These are phyloP conservation scores for Danio aesculapii DNA, from an alignment of 2,797 vertebrate species.

Conservation along the genomic window DNA sequence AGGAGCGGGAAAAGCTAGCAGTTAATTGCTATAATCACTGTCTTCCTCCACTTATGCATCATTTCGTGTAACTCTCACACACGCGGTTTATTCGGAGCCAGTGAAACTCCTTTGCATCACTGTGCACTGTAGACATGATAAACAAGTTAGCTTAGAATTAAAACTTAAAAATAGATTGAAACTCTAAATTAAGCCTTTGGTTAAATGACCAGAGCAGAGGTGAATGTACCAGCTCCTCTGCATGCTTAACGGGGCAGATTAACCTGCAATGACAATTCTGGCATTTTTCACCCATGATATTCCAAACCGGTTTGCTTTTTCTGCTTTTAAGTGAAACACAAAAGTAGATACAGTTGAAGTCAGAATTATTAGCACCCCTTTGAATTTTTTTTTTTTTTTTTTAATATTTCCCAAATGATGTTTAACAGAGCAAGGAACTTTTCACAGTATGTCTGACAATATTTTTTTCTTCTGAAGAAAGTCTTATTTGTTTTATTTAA, in stretches of 20 bases:
- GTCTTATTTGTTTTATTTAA: too few relatives aligned
- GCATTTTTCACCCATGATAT: too few relatives aligned
- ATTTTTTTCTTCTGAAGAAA: too few relatives aligned
- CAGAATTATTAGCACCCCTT: too few relatives aligned
- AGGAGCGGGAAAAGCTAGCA: constrained; percentile 1
- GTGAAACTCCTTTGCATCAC: constrained; percentile 18
- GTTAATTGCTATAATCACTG: constrained; percentile 49
- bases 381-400: too few relatives aligned
- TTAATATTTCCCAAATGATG: too few relatives aligned
- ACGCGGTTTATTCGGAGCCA: constrained; percentile 22
- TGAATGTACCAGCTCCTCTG: neutral
- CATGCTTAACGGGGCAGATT: neutral
- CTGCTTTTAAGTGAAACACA: too few relatives aligned
- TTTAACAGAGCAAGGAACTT: too few relatives aligned
- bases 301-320: too few relatives aligned
- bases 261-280: too few relatives aligned
- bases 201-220: neutral
- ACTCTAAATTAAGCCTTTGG: neutral
- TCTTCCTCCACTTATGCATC: constrained; percentile 29
- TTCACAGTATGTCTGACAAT: too few relatives aligned
- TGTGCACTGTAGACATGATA: neutral
- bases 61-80: constrained; percentile 8
- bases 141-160: constrained; percentile 20
- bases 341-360: too few relatives aligned
- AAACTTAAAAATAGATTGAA: constrained; percentile 28